Evolutionary conservation across 2,113 vertebrate genomes (phyloP).

Genomic region (Erythrolamprus reginae): DNA sequence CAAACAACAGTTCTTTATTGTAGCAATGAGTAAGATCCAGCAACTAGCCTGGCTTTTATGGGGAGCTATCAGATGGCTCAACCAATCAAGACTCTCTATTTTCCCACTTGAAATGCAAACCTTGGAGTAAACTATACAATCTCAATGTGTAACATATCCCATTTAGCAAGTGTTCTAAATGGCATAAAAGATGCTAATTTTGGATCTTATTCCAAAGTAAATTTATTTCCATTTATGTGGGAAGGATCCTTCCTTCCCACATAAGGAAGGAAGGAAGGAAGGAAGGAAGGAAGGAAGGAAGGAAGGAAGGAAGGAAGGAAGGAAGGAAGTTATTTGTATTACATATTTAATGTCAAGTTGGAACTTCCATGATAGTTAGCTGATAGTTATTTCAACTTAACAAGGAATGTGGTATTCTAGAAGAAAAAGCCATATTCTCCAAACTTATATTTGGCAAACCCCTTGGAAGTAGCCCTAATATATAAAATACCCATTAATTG

Average conservation of each 20-base stretch:
- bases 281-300: no score
- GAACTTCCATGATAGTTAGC: not conserved
- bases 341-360: not conserved
- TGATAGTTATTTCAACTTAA: not conserved
- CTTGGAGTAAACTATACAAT: no score
- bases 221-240: no score
- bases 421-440: not conserved
- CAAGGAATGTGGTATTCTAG: not conserved
- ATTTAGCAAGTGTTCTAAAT: not conserved
- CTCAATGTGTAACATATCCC: not conserved
- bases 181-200: rapidly evolving
- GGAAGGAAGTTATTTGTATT: not conserved
- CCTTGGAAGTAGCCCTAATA: not conserved
- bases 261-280: no score
- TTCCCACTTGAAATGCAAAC: no score
- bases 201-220: rapidly evolving
- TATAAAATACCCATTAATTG: not conserved
- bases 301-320: no score
- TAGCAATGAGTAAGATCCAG: no score
- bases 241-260: no score
- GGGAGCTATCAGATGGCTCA: no score
- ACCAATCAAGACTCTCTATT: no score
- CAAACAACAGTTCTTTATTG: no score
- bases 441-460: not conserved
- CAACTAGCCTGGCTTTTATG: no score